These are phyloP conservation scores for Ectropis crepuscularia DNA, from an alignment of 2,888 invertebrate species.

Conservation along the genomic window DNA sequence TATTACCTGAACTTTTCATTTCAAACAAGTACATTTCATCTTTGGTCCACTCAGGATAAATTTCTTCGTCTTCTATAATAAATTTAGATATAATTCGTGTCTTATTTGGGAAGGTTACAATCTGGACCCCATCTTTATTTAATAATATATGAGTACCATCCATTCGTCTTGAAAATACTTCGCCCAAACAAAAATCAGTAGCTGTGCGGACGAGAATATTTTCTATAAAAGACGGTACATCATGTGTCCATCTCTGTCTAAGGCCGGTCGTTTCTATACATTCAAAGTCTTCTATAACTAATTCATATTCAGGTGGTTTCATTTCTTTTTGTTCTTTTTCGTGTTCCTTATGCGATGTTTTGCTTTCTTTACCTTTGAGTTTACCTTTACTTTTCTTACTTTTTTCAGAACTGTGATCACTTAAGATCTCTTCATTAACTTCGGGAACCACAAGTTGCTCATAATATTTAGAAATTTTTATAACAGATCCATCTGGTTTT, in stretches of 20 bases:
- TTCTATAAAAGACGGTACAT: slow-evolving; percentile 56
- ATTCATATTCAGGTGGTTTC: slow-evolving; percentile 53
- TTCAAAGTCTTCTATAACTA: slow-evolving; percentile 70
- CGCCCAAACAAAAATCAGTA: slow-evolving; percentile 72
- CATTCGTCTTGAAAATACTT: slow-evolving; percentile 73
- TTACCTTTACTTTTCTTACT: slow-evolving; percentile 61
- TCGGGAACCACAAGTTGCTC: slow-evolving; percentile 50
- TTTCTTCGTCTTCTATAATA: slow-evolving; percentile 66
- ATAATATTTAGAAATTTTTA: slow-evolving; percentile 63
- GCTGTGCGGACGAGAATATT: slow-evolving; percentile 70
- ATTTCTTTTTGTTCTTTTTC: slow-evolving; percentile 34
- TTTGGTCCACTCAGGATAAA: slow-evolving; percentile 74
- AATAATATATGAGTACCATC: slow-evolving; percentile 71
- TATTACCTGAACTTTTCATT: slow-evolving; percentile 38
- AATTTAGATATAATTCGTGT: slow-evolving; percentile 69
- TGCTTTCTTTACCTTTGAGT: slow-evolving; percentile 55
- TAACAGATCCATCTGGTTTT: slow-evolving; percentile 65
- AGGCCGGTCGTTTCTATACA: slow-evolving; percentile 64
- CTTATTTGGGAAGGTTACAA: slow-evolving; percentile 71
- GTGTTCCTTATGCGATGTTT: slow-evolving; percentile 54
- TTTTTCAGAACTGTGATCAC: slow-evolving; percentile 57
- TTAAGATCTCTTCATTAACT: slow-evolving; percentile 44
- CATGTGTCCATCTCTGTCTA: slow-evolving; percentile 62
- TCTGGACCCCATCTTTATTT: slow-evolving; percentile 71
- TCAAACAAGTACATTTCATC: slow-evolving; percentile 60